A percentile compares a stretch with the other conserved stretches of the same genome.
phyloP scores from a whole-genome alignment of 2,888 invertebrate species.

The Drosophila demipolita region DNA sequence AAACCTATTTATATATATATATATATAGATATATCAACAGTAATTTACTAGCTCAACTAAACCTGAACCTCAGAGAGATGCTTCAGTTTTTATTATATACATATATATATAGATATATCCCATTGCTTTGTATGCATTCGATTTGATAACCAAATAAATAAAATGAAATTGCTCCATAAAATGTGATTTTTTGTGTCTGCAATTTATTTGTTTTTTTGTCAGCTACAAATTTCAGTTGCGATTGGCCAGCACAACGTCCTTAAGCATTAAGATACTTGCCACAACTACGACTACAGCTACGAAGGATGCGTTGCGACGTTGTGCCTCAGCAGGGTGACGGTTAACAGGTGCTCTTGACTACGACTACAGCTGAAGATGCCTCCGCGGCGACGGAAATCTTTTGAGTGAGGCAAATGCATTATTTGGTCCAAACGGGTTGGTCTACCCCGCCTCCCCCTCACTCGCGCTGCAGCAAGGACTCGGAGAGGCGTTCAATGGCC shows the following conservation, averaged over 20 bases:
- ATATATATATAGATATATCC: not conserved
- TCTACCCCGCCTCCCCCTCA: conserved; percentile 41
- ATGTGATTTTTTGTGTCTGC: conserved; percentile 23
- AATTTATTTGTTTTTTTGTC: conserved; percentile 53
- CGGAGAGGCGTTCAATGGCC: conserved; percentile 76
- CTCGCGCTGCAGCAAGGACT: conserved; percentile 73
- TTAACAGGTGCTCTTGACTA: conserved; percentile 61
- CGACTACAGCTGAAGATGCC: conserved; percentile 28
- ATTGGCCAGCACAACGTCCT: conserved; percentile 64
- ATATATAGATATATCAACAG: not conserved
- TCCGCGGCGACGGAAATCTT: not conserved
- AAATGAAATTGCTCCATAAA: conserved; percentile 7
- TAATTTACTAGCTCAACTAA: not conserved
- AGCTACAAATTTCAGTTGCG: conserved; percentile 29
- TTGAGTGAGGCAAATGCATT: conserved; percentile 59
- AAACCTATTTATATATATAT: too few species aligned
- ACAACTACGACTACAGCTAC: conserved; percentile 26
- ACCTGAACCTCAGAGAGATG: not conserved
- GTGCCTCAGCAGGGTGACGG: conserved; percentile 59
- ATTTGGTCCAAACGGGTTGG: conserved; percentile 9
- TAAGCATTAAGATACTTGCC: conserved; percentile 44
- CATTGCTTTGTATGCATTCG: conserved; percentile 31
- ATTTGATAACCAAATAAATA: conserved; percentile 31
- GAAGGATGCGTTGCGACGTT: conserved; percentile 43
- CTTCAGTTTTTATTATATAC: not conserved